Evolutionary conservation across 2,797 vertebrate genomes (phyloP), one percentile per base, ranked within the genome.

Genomic region (Lepus townsendii): DNA sequence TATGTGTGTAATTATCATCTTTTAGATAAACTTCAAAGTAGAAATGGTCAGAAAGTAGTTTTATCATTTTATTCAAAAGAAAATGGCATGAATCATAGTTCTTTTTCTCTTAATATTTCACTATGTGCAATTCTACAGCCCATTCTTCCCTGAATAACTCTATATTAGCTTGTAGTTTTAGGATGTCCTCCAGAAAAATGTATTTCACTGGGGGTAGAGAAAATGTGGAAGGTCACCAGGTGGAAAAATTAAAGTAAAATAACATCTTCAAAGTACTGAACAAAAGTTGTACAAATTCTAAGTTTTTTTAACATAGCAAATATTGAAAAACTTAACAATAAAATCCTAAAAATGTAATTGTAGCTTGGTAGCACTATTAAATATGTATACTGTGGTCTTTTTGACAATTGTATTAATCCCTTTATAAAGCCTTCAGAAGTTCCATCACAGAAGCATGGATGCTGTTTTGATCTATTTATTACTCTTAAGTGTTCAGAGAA

Each of bases 401-500:
- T 98, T 98, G 98, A 98, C 98, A 99, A 98, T 98, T 98, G 98
- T 98, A 98, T 98, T 98, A 98, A 98, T 98, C 98, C 98, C 97
- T 98, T 99, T 98, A 98, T 98, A 98, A 98, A 98, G 97, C 98
- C 98, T 98, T 99, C 97, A 98, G 98, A 99, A 98, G 98, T 98
- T 98, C 97, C 98, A 98, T 98, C 98, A 98, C 98, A 98, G 98
- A 98, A 98, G 98, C 98, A 98, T 97, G 98, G 98, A 98, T 98
- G 98, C 97, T 98, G 98, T 98, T 98, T 98, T 98, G 98, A 99
- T 99, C 98, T 99, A 98, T 99, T 98, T 99, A 99, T 99, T 99
- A 99, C 99, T 99, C 98, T 99, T 98, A 98, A 99, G 98, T 98
- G 99, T 98, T 99, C 99, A 99, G 99, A 99, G 99, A 98, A 97